Percentiles rank a stretch among this genome's conserved stretches.
Conservation (phyloP, 2,113 vertebrate genomes). For the Epinephelus lanceolatus region DNA sequence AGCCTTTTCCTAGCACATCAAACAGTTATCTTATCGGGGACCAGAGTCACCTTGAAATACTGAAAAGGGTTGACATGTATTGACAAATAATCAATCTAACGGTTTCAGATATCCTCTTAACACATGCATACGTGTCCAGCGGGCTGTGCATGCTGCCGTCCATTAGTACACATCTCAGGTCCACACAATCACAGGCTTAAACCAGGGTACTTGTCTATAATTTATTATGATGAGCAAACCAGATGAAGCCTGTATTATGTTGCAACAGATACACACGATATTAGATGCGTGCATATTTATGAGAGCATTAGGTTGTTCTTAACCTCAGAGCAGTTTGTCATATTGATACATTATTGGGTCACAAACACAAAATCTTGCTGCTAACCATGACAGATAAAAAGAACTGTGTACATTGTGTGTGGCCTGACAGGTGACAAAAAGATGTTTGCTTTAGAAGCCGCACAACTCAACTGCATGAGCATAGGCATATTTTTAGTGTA, state of each 20-base stretch:
- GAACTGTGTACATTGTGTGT: background rate
- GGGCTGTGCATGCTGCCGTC: background rate
- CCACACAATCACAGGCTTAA: background rate
- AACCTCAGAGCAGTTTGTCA: constrained; percentile 13
- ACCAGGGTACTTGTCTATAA: constrained; percentile 1
- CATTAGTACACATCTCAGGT: background rate
- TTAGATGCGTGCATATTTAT: constrained; percentile 10
- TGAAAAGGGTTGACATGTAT: background rate
- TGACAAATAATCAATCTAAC: constrained; percentile 32
- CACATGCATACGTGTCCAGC: background rate
- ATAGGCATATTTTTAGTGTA: background rate
- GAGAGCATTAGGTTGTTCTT: background rate
- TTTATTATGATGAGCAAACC: constrained; percentile 41
- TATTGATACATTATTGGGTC: constrained; percentile 18
- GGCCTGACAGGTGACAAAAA: background rate
- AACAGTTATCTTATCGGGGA: constrained; percentile 16
- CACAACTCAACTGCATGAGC: background rate
- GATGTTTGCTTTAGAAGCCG: background rate
- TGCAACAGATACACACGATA: background rate
- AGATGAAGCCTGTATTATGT: constrained; percentile 23
- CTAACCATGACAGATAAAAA: background rate
- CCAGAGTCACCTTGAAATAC: constrained; percentile 33
- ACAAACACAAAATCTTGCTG: background rate
- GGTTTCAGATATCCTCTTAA: background rate
- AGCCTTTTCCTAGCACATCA: constrained; percentile 16